Evolutionary conservation across 2,113 vertebrate genomes (phyloP), one percentile per base, ranked within the genome.

Genomic region (Cathartes aura): DNA sequence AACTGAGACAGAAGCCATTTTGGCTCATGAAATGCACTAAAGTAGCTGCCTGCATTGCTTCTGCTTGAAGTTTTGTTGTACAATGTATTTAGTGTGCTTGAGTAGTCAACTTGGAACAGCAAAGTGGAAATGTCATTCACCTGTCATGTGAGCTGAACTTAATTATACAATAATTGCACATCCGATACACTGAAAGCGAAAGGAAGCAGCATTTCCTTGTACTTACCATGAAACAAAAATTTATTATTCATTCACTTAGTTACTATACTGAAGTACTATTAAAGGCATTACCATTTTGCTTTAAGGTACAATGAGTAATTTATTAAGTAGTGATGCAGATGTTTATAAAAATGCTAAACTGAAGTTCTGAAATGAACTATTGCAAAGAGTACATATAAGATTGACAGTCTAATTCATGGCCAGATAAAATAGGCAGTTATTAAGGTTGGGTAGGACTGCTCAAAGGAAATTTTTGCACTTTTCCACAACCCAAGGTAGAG

Each of bases 161-260:
- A 96, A 94, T 97, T 93, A 83, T 40, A 80, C 42, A 62, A 21
- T 97, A 95, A 95, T 92, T 92, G 80, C 88, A 92, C 38, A 93
- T 94, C 83, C 13, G 27, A 93, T 56, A 78, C 42, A 55, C 24
- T 3, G 32, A 70, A 93, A 75, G 78, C 15, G 27, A 87, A 94
- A 93, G 88, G 82, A 97, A 96, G 83, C 55, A 92, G 43, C 75
- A 74, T 76, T 96, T 97, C 67, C 85, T 86, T 81, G 45, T 83
- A 38, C 63, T 86, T 94, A 58, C 53, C 75, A 74, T 59, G 75
- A 83, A 94, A 86, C 34, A 76, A 73, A 70, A 55, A 97, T 95
- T 38, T 30, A 85, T 96, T 87, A 95, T 83, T 97, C 79, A 96
- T 97, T 94, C 45, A 45, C 32, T 92, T 21, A 36, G 48, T 80